These are phyloP conservation scores for Nerophis ophidion DNA, from an alignment of 2,113 vertebrate species.

Conservation along the genomic window DNA sequence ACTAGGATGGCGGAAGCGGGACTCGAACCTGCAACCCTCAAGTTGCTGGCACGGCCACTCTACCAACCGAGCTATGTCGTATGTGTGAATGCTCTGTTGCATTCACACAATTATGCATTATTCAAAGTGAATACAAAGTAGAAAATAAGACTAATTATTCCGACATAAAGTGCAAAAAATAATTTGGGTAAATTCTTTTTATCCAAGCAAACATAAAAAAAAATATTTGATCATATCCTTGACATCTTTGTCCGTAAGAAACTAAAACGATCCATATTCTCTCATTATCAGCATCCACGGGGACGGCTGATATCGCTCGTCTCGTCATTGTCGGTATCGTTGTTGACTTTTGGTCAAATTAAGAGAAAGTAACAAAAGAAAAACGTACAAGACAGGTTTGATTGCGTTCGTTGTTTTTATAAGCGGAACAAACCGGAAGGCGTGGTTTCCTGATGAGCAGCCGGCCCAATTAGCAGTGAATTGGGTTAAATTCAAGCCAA, in stretches of 20 bases:
- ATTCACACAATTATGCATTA: no score
- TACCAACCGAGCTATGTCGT: no score
- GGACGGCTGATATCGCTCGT: conserved; percentile 32
- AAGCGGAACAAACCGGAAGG: conserved; percentile 41
- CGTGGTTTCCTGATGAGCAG: conserved; percentile 59
- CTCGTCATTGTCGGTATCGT: conserved; percentile 10
- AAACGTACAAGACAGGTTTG: conserved; percentile 29
- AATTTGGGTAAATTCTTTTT: no score
- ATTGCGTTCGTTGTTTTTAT: conserved; percentile 50
- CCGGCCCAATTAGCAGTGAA: conserved; percentile 63
- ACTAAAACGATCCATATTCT: conserved; percentile 17
- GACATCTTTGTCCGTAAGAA: conserved; percentile 11
- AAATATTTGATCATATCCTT: background rate
- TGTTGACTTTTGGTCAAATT: conserved; percentile 58
- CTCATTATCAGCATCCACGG: conserved; percentile 29
- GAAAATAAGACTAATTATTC: no score
- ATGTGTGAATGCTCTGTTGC: no score
- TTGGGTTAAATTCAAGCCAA: conserved; percentile 62
- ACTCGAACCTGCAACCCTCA: no score
- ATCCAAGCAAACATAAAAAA: no score
- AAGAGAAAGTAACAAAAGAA: conserved; percentile 20
- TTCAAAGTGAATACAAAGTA: no score
- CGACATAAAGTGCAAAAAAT: no score
- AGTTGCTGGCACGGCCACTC: no score
- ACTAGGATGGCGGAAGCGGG: no score